A percentile compares a stretch with the other conserved stretches of the same genome.
phyloP scores from a whole-genome alignment of 2,797 vertebrate species.

The Zalophus californianus region DNA sequence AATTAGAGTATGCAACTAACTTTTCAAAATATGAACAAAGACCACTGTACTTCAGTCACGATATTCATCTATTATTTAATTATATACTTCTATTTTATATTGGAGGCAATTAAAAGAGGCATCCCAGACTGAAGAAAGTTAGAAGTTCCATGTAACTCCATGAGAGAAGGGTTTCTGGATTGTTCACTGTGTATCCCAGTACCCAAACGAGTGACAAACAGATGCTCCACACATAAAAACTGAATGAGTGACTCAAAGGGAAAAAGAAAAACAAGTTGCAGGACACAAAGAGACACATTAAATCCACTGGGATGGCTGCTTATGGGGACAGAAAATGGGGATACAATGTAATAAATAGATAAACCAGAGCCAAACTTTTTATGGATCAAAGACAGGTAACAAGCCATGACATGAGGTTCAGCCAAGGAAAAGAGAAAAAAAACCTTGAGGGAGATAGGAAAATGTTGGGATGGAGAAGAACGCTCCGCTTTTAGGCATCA shows the following conservation, averaged over 20 bases:
- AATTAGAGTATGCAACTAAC: not conserved
- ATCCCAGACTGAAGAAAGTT: not conserved
- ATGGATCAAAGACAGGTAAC: not conserved
- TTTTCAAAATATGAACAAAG: not conserved
- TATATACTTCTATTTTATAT: not conserved
- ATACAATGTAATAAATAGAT: not conserved
- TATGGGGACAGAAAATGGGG: not conserved
- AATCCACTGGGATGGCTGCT: not conserved
- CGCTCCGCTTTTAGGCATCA: not conserved
- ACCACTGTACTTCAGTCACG: not conserved
- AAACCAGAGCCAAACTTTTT: not conserved
- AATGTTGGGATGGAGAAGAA: not conserved
- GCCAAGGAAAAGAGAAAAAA: not conserved
- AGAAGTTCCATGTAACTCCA: not conserved
- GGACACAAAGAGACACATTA: fast-evolving
- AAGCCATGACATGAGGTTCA: not conserved
- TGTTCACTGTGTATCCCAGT: not conserved
- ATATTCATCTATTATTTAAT: not conserved
- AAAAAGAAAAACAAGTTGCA: too few species aligned
- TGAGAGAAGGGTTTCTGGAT: too few species aligned
- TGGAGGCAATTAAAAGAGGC: not conserved
- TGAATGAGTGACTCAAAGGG: too few species aligned
- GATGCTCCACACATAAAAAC: not conserved
- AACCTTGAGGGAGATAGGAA: not conserved
- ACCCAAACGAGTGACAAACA: not conserved